Percentiles rank a stretch among this genome's conserved stretches.
phyloP scores from a whole-genome alignment of 1,140 invertebrate species.

The Drosophila hydei region DNA sequence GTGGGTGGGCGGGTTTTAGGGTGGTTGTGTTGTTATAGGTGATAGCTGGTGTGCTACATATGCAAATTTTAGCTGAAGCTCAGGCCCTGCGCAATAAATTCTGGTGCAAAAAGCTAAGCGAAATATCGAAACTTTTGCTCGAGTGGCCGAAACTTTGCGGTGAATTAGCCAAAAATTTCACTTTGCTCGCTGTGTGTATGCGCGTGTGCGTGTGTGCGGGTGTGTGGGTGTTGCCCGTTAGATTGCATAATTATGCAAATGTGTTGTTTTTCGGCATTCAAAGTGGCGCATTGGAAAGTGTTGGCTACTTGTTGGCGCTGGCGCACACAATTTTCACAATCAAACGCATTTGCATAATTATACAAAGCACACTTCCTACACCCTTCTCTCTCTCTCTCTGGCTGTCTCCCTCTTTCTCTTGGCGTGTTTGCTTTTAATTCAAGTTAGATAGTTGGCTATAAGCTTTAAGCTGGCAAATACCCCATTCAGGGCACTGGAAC shows the following conservation, averaged over 20 bases:
- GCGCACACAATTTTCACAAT: slow-evolving; percentile 68
- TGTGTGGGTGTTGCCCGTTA: slow-evolving; percentile 53
- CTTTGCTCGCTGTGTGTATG: slow-evolving; percentile 17
- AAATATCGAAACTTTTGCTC: slow-evolving; percentile 56
- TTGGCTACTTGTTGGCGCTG: slow-evolving; percentile 70
- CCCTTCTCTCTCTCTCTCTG: slow-evolving; percentile 10
- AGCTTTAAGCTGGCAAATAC: slow-evolving; percentile 54
- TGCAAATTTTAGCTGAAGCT: slow-evolving; percentile 42
- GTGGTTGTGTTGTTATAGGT: neutral
- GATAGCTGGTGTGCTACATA: slow-evolving; percentile 20
- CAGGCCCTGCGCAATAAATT: slow-evolving; percentile 48
- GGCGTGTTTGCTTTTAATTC: slow-evolving; percentile 64
- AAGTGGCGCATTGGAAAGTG: slow-evolving; percentile 69
- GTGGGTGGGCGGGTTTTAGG: slow-evolving; percentile 1
- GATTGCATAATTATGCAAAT: slow-evolving; percentile 82
- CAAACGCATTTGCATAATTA: slow-evolving; percentile 80
- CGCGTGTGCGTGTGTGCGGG: slow-evolving; percentile 21
- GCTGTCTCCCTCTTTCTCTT: slow-evolving; percentile 18
- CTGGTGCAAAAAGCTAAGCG: slow-evolving; percentile 45
- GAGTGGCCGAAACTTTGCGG: slow-evolving; percentile 53
- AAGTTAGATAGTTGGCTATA: slow-evolving; percentile 77
- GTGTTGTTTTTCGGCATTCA: slow-evolving; percentile 64
- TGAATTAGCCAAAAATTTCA: slow-evolving; percentile 70
- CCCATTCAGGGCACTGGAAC: slow-evolving; percentile 36
- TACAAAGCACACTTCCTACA: slow-evolving; percentile 45